Conservation (phyloP, 2,797 vertebrate genomes). For the Phalanger gymnotis region DNA sequence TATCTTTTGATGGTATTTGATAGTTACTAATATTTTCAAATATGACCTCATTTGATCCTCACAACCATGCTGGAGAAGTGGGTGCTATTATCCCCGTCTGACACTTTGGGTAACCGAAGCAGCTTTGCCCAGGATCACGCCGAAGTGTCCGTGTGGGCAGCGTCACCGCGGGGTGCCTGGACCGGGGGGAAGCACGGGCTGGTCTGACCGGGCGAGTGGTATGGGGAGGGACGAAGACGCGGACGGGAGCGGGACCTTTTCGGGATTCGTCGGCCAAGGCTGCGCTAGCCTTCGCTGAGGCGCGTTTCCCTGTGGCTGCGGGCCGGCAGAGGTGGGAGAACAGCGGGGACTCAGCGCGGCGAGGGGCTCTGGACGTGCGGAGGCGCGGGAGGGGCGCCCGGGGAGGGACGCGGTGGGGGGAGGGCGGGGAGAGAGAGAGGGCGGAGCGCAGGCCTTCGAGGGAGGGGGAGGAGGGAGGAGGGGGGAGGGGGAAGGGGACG, state of each 20-base stretch:
- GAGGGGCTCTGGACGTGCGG: accelerated
- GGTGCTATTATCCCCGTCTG: neutral
- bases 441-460: neutral
- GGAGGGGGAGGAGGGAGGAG: neutral
- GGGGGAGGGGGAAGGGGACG: neutral
- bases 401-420: neutral
- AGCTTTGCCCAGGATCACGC: no score
- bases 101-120: neutral
- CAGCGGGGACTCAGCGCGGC: neutral
- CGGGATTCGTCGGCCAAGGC: neutral
- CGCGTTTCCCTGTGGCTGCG: neutral
- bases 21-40: neutral
- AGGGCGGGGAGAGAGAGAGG: neutral
- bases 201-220: neutral
- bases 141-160: neutral
- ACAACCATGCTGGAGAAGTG: neutral
- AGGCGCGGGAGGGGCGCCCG: neutral
- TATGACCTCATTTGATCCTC: neutral
- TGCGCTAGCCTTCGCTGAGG: neutral
- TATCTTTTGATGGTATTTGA: neutral
- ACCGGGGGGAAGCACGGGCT: neutral
- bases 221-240: neutral
- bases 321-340: neutral
- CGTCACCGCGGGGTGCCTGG: neutral
- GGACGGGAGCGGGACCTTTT: neutral